A percentile compares a stretch with the other conserved stretches of the same genome.
Conservation (phyloP, 2,888 invertebrate species). For the Drosophila acutilabella region DNA sequence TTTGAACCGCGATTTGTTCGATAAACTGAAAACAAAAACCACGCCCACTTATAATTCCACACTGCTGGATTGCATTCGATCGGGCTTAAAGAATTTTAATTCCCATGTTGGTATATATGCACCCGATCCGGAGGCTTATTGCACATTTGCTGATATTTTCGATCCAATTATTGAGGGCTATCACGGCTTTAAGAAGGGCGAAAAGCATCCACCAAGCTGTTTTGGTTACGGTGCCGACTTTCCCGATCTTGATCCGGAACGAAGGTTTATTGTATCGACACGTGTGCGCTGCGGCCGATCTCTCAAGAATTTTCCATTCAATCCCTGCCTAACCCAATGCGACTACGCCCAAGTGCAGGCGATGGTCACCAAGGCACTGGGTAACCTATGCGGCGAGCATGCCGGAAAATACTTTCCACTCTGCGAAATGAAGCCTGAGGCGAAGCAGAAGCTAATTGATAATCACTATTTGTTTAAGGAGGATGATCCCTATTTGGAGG, state of each 20-base stretch:
- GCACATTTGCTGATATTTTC: conserved; percentile 95
- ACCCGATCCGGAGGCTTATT: conserved; percentile 97
- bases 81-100: conserved; percentile 97
- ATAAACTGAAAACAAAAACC: conserved; percentile 94
- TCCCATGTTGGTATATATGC: conserved; percentile 98
- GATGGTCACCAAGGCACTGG: conserved; percentile 91
- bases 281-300: conserved; percentile 98
- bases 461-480: conserved; percentile 99
- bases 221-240: conserved; percentile 96
- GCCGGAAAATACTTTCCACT: conserved; percentile 97
- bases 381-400: conserved; percentile 93
- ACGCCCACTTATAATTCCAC: conserved; percentile 94
- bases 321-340: conserved; percentile 96
- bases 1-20: conserved; percentile 94
- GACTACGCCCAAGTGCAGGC: conserved; percentile 98
- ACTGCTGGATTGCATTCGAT: conserved; percentile 96
- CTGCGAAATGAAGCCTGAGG: conserved; percentile 96
- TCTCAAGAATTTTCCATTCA: conserved; percentile 97
- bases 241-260: conserved; percentile 95
- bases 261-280: conserved; percentile 96
- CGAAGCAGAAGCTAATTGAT: conserved; percentile 97
- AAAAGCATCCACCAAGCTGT: conserved; percentile 96
- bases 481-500: conserved; percentile 91
- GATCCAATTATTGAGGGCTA: conserved; percentile 99
- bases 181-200: conserved; percentile 97